Base-by-base conservation (phyloP, 2,113 vertebrate species). In the Kryptolebias marmoratus region DNA sequence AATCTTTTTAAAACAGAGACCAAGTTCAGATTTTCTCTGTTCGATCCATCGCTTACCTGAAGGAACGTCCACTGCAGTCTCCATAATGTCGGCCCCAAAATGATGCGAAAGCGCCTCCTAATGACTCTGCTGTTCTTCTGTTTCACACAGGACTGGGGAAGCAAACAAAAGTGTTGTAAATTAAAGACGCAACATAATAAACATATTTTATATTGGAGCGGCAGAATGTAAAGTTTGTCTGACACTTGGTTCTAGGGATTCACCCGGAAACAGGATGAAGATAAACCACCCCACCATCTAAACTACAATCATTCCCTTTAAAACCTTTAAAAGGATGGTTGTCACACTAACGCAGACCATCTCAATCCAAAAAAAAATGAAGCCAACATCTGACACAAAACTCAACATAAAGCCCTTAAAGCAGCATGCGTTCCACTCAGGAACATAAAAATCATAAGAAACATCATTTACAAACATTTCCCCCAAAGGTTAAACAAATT, bases 11-110 rank as follows among this genome's bases (percentile, higher is more conserved):
- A 36, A 36, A 36, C 7, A 3, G 7, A 4, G 32, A 4, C 32
- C 3, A 36, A 36, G 68, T 0, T 55, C 0, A 14, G 14, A 45
- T 14, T 6, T 56, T 8, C 27, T 50, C 1, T 53, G 0, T 28
- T 1, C 1, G 18, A 12, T 8, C 5, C 27, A 66, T 66, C 3
- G 81, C 87, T 79, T 75, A 94, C 93, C 93, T 62, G 87, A 83
- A 56, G 79, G 88, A 52, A 91, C 75, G 36, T 89, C 91, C 60
- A 90, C 75, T 48, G 84, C 84, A 90, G 81, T 90, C 30, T 94
- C 93, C 93, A 94, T 93, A 71, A 68, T 69, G 54, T 22, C 3
- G 49, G 16, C 64, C 11, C 11, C 52, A 52, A 61, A 50, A 39
- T 70, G 54, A 65, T 15, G 47, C 39, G 72, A 65, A 75, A 49